These are phyloP conservation scores for Lucilia cuprina DNA, from an alignment of 1,140 invertebrate species.

Conservation along the genomic window DNA sequence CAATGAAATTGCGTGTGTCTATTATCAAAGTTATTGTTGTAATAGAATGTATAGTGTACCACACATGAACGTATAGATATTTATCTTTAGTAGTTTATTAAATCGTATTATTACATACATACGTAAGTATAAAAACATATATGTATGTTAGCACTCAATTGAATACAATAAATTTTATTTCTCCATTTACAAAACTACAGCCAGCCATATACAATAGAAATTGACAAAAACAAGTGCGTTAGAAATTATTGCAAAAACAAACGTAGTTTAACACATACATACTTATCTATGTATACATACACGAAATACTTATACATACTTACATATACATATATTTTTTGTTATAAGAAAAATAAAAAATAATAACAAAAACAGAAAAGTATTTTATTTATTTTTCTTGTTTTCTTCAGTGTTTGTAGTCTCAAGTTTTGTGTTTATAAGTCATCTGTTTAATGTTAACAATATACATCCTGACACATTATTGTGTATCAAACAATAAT, in stretches of 20 bases:
- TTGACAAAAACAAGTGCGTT: neutral
- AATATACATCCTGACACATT: constrained; percentile 30
- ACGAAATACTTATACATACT: neutral
- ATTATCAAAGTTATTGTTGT: neutral
- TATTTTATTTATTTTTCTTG: constrained; percentile 4
- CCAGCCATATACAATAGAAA: neutral
- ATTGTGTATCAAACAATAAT: constrained; percentile 28
- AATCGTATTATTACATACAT: neutral
- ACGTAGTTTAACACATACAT: too few relatives aligned
- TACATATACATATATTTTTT: neutral
- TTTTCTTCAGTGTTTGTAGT: neutral
- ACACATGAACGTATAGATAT: neutral
- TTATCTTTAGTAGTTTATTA: constrained; percentile 36
- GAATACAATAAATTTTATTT: constrained; percentile 62
- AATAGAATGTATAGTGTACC: neutral
- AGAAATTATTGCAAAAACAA: neutral
- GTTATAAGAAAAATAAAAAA: neutral
- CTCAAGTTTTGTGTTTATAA: constrained; percentile 19
- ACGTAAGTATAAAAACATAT: neutral
- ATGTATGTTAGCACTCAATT: constrained; percentile 56
- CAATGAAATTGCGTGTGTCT: neutral
- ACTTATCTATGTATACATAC: neutral
- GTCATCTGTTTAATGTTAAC: constrained; percentile 34
- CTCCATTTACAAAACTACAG: constrained; percentile 25
- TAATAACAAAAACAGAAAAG: neutral